phyloP scores from a whole-genome alignment of 2,797 vertebrate species.

The Liasis olivaceus region DNA sequence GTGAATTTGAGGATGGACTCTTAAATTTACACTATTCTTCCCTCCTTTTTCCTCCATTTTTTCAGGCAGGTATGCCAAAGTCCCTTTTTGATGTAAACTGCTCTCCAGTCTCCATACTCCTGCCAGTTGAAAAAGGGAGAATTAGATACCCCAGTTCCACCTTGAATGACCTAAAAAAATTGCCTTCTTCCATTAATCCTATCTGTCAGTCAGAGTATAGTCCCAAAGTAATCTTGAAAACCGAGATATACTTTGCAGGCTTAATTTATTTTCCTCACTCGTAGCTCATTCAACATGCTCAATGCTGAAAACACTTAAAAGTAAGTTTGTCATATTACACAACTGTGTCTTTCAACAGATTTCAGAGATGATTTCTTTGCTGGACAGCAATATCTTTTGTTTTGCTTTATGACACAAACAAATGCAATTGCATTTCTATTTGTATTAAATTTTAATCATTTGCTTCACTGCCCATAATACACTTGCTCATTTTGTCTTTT shows the following conservation, averaged over 20 bases:
- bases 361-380: slow-evolving; percentile 43
- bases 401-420: slow-evolving; percentile 38
- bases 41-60: neutral
- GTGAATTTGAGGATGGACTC: neutral
- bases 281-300: slow-evolving; percentile 5
- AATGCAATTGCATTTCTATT: slow-evolving; percentile 35
- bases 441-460: slow-evolving; percentile 55
- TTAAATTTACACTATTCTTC: neutral
- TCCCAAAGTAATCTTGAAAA: slow-evolving; percentile 11
- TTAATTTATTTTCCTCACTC: neutral
- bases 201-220: neutral
- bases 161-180: neutral
- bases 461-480: slow-evolving; percentile 52
- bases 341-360: slow-evolving; percentile 34
- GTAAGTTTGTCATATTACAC: neutral
- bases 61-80: neutral
- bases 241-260: neutral
- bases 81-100: neutral
- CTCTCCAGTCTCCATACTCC: neutral
- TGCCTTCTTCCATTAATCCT: neutral
- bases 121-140: neutral
- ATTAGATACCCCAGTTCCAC: neutral
- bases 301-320: slow-evolving; percentile 22
- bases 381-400: slow-evolving; percentile 31
- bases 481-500: slow-evolving; percentile 55